Percentiles rank a stretch among this genome's conserved stretches.
Conservation (phyloP, 2,113 vertebrate genomes). For the Myotis brandtii region DNA sequence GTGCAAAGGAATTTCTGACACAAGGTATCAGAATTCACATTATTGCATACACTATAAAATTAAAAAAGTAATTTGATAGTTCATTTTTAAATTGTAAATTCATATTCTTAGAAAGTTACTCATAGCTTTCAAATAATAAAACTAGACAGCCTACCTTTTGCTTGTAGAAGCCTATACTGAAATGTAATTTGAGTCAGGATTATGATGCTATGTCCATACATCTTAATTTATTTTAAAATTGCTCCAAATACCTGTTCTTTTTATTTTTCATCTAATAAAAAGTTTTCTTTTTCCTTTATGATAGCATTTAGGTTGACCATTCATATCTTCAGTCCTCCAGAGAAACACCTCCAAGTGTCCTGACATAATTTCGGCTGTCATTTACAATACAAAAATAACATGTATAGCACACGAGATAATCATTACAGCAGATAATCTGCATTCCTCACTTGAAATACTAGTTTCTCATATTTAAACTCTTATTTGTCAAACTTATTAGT, state of each 20-base stretch:
- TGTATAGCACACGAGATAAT: too few species aligned
- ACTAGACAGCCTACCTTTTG: not conserved
- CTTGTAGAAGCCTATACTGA: not conserved
- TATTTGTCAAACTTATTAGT: not conserved
- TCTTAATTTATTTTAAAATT: conserved; percentile 6
- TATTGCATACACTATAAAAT: not conserved
- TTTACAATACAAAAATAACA: not conserved
- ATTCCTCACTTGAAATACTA: not conserved
- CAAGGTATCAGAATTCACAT: not conserved
- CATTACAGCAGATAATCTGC: not conserved
- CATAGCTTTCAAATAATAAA: conserved; percentile 34
- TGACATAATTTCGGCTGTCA: not conserved
- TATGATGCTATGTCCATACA: not conserved
- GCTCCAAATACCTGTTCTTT: not conserved
- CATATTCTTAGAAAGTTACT: conserved; percentile 75
- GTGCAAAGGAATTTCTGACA: not conserved
- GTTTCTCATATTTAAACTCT: not conserved
- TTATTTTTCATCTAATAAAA: not conserved
- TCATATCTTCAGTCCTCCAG: not conserved
- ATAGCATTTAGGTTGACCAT: not conserved
- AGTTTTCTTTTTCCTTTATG: not conserved
- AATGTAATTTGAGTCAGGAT: not conserved
- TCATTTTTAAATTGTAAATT: conserved; percentile 75
- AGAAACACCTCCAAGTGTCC: not conserved
- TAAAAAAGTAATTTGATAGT: not conserved